Evolutionary conservation across 1,140 invertebrate genomes (phyloP), one percentile per base, ranked within the genome.

Genomic region (Ostrea edulis): DNA sequence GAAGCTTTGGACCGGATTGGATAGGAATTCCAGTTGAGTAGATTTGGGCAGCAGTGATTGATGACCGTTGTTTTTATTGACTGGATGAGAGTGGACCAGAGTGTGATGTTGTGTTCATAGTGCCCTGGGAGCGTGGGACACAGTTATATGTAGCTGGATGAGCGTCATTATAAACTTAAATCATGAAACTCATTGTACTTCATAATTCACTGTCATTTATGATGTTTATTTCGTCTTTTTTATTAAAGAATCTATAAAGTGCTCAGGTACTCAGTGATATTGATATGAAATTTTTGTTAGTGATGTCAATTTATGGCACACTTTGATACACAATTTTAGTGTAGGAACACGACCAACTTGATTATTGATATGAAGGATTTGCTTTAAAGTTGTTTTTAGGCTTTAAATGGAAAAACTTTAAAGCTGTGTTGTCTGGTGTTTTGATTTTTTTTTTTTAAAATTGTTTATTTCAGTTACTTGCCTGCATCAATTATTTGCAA

Each of bases 1-100:
- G 68, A 77, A 77, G 68, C 68, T 35, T 25, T 77, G 11, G 68
- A 77, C 35, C 68, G 68, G 68, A 77, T 77, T 77, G 68, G 68
- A 17, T 77, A 35, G 14, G 29, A 25, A 14, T 29, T 9, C 14
- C 25, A 4, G 68, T 77, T 2, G 9, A 25, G 25, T 77, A 25
- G 29, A 3, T 17, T 29, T 35, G 68, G 68, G 68, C 68, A 77
- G 68, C 68, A 77, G 11, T 77, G 68, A 77, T 3, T 25, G 29
- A 77, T 77, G 68, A 35, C 22, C 25, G 12, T 25, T 29, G 11
- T 25, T 25, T 22, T 68, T 17, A 29, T 12, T 77, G 68, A 29
- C 12, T 25, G 68, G 12, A n/a, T 5, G 55, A 62, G 55, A 62
- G 55, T 20, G 55, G 55, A 62, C 55, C n/a, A n/a, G 14, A 12